A percentile compares a stretch with the other conserved stretches of the same genome.
Conservation (phyloP, 1,140 invertebrate genomes). For the Coelopa frigida region DNA sequence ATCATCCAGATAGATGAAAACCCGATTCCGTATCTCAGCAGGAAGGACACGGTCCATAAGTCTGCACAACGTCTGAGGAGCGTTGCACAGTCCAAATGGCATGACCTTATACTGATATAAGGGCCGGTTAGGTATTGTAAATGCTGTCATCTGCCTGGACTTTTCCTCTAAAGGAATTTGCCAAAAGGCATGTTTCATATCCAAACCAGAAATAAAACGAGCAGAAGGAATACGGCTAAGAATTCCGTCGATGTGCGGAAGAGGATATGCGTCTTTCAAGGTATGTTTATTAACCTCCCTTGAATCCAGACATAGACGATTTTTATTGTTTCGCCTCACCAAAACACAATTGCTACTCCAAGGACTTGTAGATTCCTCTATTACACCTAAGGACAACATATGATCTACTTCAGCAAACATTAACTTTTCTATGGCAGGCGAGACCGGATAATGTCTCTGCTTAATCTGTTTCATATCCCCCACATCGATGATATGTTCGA, state of each 20-base stretch:
- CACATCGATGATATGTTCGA: conserved; percentile 25
- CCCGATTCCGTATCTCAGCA: background rate
- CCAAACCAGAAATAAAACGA: conserved; percentile 15
- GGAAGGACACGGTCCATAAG: conserved; percentile 12
- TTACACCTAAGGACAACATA: conserved; percentile 22
- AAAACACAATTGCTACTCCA: conserved; percentile 26
- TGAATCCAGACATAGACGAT: conserved; percentile 27
- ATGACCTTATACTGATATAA: conserved; percentile 14
- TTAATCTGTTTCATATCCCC: conserved; percentile 20
- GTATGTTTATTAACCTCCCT: conserved; percentile 27
- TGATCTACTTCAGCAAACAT: conserved; percentile 20
- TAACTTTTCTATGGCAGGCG: conserved; percentile 16
- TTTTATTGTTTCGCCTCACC: conserved; percentile 21
- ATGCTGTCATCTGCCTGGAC: conserved; percentile 43
- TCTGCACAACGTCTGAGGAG: conserved; percentile 6
- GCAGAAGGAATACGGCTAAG: conserved; percentile 17
- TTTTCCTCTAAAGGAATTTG: conserved; percentile 30
- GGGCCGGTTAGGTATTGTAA: conserved; percentile 19
- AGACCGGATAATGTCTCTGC: conserved; percentile 22
- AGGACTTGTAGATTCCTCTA: conserved; percentile 20
- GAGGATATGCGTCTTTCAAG: conserved; percentile 28
- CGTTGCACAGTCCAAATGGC: conserved; percentile 15
- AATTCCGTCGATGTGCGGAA: conserved; percentile 21
- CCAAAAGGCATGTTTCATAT: conserved; percentile 29
- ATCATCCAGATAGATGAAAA: conserved; percentile 41